Evolutionary conservation across 2,888 invertebrate species (phyloP).

Genomic region (Lycaena phlaeas): DNA sequence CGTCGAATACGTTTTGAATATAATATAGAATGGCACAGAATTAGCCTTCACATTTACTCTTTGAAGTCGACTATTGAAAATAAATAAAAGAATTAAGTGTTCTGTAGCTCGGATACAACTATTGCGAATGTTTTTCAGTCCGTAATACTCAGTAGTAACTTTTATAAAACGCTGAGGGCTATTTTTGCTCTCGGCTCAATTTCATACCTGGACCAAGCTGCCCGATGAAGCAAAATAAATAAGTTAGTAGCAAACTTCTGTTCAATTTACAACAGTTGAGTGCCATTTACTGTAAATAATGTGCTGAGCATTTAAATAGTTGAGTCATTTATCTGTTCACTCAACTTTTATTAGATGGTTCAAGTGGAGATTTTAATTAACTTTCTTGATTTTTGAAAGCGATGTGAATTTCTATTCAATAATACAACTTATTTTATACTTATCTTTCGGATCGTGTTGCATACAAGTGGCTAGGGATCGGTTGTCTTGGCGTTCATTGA

Average conservation of each 20-base stretch:
- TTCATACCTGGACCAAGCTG: constrained; percentile 6
- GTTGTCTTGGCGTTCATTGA: no score
- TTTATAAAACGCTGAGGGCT: constrained; percentile 12
- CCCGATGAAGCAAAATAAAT: constrained; percentile 5
- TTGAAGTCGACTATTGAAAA: constrained; percentile 2
- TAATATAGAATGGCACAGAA: neutral
- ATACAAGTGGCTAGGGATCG: no score
- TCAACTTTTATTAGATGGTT: no score
- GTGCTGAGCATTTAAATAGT: no score
- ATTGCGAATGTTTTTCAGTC: constrained; percentile 5
- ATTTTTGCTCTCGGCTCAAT: constrained; percentile 12
- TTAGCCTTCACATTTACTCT: neutral
- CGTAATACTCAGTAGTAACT: constrained; percentile 3
- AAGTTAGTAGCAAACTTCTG: neutral
- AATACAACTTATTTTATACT: no score
- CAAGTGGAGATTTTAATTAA: no score
- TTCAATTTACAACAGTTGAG: neutral
- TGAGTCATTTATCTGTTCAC: no score
- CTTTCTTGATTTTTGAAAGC: no score
- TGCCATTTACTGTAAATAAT: neutral
- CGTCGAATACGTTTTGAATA: no score
- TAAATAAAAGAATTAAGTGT: constrained; percentile 8
- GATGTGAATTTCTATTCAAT: no score
- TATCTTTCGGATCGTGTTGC: no score
- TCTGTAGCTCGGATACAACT: constrained; percentile 1